These are phyloP conservation scores for Ochotona princeps DNA, from an alignment of 2,113 vertebrate genomes.

Conservation along the genomic window DNA sequence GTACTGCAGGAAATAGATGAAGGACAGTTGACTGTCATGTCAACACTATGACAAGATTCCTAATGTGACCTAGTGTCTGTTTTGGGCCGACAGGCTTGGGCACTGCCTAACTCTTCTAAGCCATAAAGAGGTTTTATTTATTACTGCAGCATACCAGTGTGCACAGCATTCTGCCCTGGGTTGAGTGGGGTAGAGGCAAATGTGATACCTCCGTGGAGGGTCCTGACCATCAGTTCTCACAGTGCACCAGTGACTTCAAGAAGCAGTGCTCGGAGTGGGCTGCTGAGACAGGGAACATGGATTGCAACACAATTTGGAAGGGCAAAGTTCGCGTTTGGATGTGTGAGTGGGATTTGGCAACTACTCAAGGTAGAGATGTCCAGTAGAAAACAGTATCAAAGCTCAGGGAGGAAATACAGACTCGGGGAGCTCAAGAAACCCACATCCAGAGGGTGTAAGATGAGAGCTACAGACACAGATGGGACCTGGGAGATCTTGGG, in stretches of 20 bases:
- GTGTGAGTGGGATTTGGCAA: background rate
- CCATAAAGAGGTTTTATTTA: conserved; percentile 20
- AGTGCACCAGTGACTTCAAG: rapidly evolving
- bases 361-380: background rate
- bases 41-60: background rate
- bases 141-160: background rate
- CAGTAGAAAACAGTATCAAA: background rate
- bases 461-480: background rate
- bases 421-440: background rate
- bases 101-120: background rate
- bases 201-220: too few relatives aligned
- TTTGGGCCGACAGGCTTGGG: conserved; percentile 3
- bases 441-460: background rate
- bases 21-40: too few relatives aligned
- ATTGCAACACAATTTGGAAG: background rate
- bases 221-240: background rate
- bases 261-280: background rate
- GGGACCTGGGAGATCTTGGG: background rate
- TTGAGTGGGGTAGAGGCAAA: background rate
- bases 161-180: background rate
- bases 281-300: background rate
- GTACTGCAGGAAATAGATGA: too few relatives aligned
- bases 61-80: background rate
- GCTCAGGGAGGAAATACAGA: background rate
- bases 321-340: background rate